Evolutionary conservation across 1,140 invertebrate species (phyloP).

Genomic region (Drosophila insularis): DNA sequence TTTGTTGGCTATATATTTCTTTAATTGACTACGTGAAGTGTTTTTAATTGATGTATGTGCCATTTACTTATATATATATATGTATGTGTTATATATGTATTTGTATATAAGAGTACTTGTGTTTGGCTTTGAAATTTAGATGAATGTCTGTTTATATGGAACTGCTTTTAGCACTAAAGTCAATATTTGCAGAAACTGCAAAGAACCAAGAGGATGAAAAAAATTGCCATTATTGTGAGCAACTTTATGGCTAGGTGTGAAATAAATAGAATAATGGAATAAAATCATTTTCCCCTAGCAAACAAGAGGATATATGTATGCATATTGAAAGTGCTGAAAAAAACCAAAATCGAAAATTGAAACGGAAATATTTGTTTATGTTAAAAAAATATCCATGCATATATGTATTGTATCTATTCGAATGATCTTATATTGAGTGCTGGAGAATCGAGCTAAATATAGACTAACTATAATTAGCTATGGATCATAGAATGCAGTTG

Average conservation of each 20-base stretch:
- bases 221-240: slow-evolving; percentile 55
- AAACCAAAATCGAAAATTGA: slow-evolving; percentile 15
- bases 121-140: slow-evolving; percentile 32
- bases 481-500: not conserved
- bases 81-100: not conserved
- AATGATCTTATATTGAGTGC: slow-evolving; percentile 26
- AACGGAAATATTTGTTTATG: slow-evolving; percentile 70
- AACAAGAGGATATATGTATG: slow-evolving; percentile 31
- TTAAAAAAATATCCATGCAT: slow-evolving; percentile 26
- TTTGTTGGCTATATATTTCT: slow-evolving; percentile 18
- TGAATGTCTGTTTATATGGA: slow-evolving; percentile 61
- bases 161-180: slow-evolving; percentile 51
- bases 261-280: slow-evolving; percentile 58
- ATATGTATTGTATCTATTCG: slow-evolving; percentile 5
- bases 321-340: slow-evolving; percentile 41
- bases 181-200: slow-evolving; percentile 60
- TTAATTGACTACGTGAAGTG: slow-evolving; percentile 53
- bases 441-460: slow-evolving; percentile 44
- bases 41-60: slow-evolving; percentile 32
- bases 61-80: not conserved
- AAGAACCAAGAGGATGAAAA: slow-evolving; percentile 15
- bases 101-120: slow-evolving; percentile 1
- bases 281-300: slow-evolving; percentile 36
- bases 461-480: slow-evolving; percentile 30
- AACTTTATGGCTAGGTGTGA: slow-evolving; percentile 74